Base-by-base conservation (phyloP, 2,113 vertebrate species). In the Podarcis cretensis region DNA sequence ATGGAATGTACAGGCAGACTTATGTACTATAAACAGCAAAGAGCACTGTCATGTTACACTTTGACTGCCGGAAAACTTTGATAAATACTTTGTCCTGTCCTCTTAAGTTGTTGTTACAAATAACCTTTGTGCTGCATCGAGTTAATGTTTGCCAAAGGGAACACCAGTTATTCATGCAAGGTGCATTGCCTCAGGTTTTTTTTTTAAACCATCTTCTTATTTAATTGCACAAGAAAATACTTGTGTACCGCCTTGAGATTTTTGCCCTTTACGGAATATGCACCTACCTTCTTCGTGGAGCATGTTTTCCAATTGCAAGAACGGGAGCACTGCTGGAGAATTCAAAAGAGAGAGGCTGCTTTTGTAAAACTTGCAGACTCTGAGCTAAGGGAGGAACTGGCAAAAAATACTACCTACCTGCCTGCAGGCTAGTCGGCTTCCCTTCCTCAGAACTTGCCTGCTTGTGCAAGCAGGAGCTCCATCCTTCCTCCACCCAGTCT, bases 391-490 rank as follows among this genome's bases (percentile, higher is more conserved):
- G 89, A 85, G 87, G 81, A 65, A 69, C 90, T 92, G 87, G 75
- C 66, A 66, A 84, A 89, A 87, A n/a, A 35, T 81, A 54, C 48
- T 90, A 83, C 65, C 13, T 75, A 80, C 9, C 1, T 80, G 93
- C 92, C 89, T 43, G 71, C 68, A 91, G 90, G 86, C 73, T 88
- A 43, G 66, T 90, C 68, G 87, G 83, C 88, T 57, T 89, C 57
- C 78, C 3, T 87, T 74, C 3, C 84, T 88, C 83, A 0, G 76
- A 30, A 91, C 78, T 81, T 91, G 35, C 87, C 87, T 14, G 94
- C 92, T 94, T 92, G 93, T 96, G 95, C 92, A 91, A 93, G 86
- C 91, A 30, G 66, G 1, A 86, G 75, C 89, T 82, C 48, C 77
- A 25, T 92, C 90, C 94, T 93, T 92, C 93, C 69, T 71, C 96